phyloP scores from a whole-genome alignment of 2,797 vertebrate genomes.

The Denticeps clupeoides region DNA sequence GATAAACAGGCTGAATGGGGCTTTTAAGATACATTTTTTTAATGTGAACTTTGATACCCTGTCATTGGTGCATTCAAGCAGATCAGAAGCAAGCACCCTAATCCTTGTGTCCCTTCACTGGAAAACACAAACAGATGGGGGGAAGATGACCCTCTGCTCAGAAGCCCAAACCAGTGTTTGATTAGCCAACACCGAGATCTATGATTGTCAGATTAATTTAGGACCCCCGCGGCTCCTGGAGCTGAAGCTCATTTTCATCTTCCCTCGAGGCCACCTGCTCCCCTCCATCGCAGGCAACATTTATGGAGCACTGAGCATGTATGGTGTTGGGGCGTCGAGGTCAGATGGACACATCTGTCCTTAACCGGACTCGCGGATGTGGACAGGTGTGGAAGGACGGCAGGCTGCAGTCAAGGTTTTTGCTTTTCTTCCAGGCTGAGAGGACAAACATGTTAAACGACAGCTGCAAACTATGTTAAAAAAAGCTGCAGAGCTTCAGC shows the following conservation, averaged over 20 bases:
- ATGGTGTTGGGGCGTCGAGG: conserved; percentile 10
- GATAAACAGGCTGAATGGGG: too few relatives aligned
- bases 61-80: conserved; percentile 3
- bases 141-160: conserved; percentile 1
- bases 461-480: conserved; percentile 11
- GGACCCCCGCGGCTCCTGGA: conserved; percentile 18
- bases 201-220: conserved; percentile 31
- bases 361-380: conserved; percentile 12
- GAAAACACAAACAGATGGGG: conserved; percentile 29
- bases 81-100: background rate
- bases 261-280: conserved; percentile 45
- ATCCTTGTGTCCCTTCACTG: background rate
- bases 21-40: conserved; percentile 3
- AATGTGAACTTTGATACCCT: conserved; percentile 1
- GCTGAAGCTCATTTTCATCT: conserved; percentile 45
- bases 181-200: conserved; percentile 14
- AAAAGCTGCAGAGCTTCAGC: too few relatives aligned
- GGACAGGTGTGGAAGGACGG: conserved; percentile 3
- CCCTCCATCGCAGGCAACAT: conserved; percentile 18
- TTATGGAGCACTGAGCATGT: conserved; percentile 6
- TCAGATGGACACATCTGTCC: conserved; percentile 25
- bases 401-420: too few relatives aligned
- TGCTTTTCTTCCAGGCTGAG: conserved; percentile 4
- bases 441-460: conserved; percentile 7
- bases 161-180: background rate